A percentile compares a stretch with the other conserved stretches of the same genome.
Evolutionary conservation across 2,888 invertebrate genomes (phyloP).

Genomic region (Agrochola litura): DNA sequence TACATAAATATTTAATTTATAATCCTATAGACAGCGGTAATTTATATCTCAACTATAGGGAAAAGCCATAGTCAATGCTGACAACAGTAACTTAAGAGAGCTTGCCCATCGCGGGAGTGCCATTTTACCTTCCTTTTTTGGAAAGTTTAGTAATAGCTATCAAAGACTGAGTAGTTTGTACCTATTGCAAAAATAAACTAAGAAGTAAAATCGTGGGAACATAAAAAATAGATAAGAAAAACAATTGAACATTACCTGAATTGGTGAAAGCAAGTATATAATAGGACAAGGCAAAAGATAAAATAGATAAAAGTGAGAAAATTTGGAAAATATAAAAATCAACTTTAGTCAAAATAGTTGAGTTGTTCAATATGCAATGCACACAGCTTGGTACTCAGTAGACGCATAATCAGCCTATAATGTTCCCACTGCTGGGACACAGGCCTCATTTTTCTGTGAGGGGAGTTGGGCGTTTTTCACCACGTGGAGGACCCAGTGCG

Average conservation of each 20-base stretch:
- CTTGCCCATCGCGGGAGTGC: background rate
- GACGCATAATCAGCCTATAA: too few species aligned
- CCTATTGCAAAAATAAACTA: background rate
- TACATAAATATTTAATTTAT: background rate
- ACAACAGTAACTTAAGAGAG: background rate
- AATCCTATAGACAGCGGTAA: background rate
- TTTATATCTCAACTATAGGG: background rate
- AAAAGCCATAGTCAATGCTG: too few species aligned
- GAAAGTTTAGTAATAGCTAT: background rate
- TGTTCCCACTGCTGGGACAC: too few species aligned
- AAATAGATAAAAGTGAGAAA: background rate
- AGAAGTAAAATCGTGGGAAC: conserved; percentile 26
- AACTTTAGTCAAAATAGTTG: background rate
- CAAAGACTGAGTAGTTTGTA: too few species aligned
- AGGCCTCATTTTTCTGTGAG: too few species aligned
- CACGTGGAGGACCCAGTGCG: too few species aligned
- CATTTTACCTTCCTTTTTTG: too few species aligned
- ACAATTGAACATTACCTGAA: conserved; percentile 18
- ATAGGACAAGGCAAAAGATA: background rate
- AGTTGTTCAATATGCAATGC: background rate
- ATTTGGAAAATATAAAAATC: background rate
- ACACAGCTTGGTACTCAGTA: too few species aligned
- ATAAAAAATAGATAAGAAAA: background rate
- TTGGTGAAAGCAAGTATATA: conserved; percentile 16
- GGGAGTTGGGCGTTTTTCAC: too few species aligned